A percentile compares a stretch with the other conserved stretches of the same genome.
Evolutionary conservation across 2,113 vertebrate genomes (phyloP).

Genomic region (Dasypus novemcinctus): DNA sequence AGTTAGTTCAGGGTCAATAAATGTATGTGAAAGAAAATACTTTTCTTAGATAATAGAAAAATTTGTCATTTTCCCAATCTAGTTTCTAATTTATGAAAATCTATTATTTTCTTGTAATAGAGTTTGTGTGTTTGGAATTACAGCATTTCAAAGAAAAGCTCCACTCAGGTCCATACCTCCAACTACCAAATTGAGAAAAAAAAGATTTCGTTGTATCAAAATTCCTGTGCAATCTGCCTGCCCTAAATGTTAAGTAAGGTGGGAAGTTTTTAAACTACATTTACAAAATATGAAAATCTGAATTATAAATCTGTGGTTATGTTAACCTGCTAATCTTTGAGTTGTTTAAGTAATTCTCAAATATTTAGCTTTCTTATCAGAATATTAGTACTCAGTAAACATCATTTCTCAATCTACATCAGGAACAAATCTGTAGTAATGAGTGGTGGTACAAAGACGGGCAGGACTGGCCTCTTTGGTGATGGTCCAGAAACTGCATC

Average conservation of each 20-base stretch:
- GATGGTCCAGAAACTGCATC: not conserved
- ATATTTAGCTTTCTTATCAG: slow-evolving; percentile 13
- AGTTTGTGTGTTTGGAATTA: not conserved
- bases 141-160: slow-evolving; percentile 18
- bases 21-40: slow-evolving; percentile 34
- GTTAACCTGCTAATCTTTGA: not conserved
- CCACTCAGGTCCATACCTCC: slow-evolving; percentile 16
- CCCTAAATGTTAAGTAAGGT: not conserved
- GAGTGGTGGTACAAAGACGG: not conserved
- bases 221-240: not conserved
- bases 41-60: slow-evolving; percentile 28
- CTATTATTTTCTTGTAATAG: slow-evolving; percentile 6
- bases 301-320: not conserved
- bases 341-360: slow-evolving; percentile 9
- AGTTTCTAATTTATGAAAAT: slow-evolving; percentile 16
- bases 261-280: not conserved
- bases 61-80: not conserved
- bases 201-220: not conserved
- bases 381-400: not conserved
- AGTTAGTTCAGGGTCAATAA: not conserved
- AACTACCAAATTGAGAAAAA: not conserved
- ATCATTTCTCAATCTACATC: not conserved
- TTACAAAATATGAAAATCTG: slow-evolving; percentile 3
- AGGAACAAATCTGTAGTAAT: not conserved
- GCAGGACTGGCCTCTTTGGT: not conserved